phyloP scores from a whole-genome alignment of 2,888 invertebrate species.

The Coelopa pilipes region DNA sequence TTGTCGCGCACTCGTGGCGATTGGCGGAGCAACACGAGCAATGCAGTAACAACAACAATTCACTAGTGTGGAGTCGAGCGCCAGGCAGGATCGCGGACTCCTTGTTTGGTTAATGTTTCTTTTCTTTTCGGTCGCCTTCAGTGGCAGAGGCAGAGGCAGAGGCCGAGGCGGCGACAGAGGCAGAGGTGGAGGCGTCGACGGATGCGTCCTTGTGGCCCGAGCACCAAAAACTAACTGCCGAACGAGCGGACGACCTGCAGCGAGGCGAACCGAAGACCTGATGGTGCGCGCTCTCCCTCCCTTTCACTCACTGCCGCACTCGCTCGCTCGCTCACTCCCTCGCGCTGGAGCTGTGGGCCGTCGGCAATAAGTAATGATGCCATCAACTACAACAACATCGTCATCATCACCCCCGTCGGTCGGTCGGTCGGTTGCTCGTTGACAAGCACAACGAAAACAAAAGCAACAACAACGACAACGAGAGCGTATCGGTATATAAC shows the following conservation, averaged over 20 bases:
- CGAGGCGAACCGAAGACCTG: slow-evolving; percentile 33
- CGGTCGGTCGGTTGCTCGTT: slow-evolving; percentile 4
- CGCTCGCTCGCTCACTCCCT: not conserved
- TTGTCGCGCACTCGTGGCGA: no score
- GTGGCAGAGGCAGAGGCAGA: not conserved
- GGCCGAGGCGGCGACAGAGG: slow-evolving; percentile 43
- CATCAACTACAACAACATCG: slow-evolving; percentile 32
- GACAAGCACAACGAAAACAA: not conserved
- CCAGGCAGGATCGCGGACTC: slow-evolving; percentile 28
- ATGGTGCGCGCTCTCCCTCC: not conserved
- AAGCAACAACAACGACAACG: slow-evolving; percentile 29
- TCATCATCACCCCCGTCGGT: no score
- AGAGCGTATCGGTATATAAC: slow-evolving; percentile 24
- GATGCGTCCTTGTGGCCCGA: slow-evolving; percentile 61
- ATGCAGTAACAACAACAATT: slow-evolving; percentile 12
- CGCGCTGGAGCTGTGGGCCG: slow-evolving; percentile 12
- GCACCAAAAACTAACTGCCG: slow-evolving; percentile 64
- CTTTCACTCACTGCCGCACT: not conserved
- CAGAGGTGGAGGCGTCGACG: not conserved
- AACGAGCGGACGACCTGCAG: slow-evolving; percentile 27
- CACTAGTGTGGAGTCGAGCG: slow-evolving; percentile 16
- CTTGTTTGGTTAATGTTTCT: not conserved
- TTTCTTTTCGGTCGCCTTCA: not conserved
- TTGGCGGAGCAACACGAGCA: no score
- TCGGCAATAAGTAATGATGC: slow-evolving; percentile 33